Evolutionary conservation across 2,113 vertebrate species (phyloP), one percentile per base, ranked within the genome.

Genomic region (Pseudorectes ferrugineus): DNA sequence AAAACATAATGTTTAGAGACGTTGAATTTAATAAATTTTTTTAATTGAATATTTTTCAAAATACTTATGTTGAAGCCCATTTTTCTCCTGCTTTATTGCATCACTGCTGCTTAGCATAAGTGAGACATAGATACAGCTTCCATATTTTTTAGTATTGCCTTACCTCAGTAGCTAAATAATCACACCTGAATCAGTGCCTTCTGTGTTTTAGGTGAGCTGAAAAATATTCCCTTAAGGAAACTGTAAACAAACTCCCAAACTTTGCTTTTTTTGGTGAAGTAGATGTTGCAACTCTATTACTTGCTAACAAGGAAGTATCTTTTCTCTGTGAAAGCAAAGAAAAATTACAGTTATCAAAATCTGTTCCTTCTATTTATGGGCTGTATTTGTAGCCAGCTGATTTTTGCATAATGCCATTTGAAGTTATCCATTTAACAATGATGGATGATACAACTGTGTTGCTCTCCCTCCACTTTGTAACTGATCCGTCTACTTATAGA

Each of bases 331-430:
- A 93, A 93, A 59, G 77, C 48, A 72, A 48, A 54, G 33, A 66
- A 92, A 83, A 93, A 82, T 45, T 59, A 4, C 18, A 43, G 70
- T 89, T 85, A 79, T 36, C 89, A 82, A 88, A 96, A 74, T 89
- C 74, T 89, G 74, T 89, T 92, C 0, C 1, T 85, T 92, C 84
- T 94, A 42, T 95, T 91, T 95, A 63, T 40, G 21, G 68, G 29
- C 63, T 52, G 67, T 57, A 77, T 88, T 88, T 93, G 85, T 83
- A 95, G 84, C 80, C 85, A 77, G 76, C 83, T 89, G 85, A 89
- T 92, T 95, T 94, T 95, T 96, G 85, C 82, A 80, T 94, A 88
- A 72, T 93, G 73, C 88, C 86, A 77, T 96, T 96, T 93, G 85
- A 92, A 96, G 92, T 94, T 89, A 80, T 46, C 82, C 46, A 11